A percentile compares a stretch with the other conserved stretches of the same genome.
phyloP scores from a whole-genome alignment of 2,113 vertebrate species.

The Zapornia atra region DNA sequence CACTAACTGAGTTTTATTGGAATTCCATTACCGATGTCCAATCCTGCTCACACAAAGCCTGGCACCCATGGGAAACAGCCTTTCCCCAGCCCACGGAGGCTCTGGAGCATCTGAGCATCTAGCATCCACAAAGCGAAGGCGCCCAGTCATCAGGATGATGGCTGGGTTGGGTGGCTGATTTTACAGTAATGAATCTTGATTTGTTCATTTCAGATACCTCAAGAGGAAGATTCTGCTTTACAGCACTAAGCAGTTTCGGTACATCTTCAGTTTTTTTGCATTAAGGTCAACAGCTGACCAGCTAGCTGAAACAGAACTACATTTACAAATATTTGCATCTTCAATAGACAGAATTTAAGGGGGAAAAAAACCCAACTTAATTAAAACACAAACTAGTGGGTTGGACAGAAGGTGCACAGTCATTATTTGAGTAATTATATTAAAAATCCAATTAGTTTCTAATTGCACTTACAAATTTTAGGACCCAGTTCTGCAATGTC shows the following conservation, averaged over 20 bases:
- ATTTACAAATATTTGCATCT: conserved; percentile 22
- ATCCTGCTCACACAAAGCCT: not conserved
- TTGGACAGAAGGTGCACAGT: conserved; percentile 25
- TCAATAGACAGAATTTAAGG: not conserved
- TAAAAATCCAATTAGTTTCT: conserved; percentile 19
- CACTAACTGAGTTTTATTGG: conserved; percentile 31
- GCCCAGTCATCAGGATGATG: accelerated
- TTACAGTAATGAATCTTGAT: not conserved
- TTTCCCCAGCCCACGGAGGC: not conserved
- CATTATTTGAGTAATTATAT: conserved; percentile 50
- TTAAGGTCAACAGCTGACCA: not conserved
- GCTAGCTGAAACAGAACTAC: not conserved
- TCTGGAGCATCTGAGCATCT: not conserved
- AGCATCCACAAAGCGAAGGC: accelerated
- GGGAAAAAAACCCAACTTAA: not conserved
- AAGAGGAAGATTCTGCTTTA: not conserved
- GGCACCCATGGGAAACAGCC: accelerated
- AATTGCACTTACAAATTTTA: conserved; percentile 57
- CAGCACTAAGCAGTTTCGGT: not conserved
- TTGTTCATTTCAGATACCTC: not conserved
- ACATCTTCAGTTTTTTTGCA: not conserved
- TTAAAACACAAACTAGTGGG: conserved; percentile 32
- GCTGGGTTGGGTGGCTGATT: not conserved
- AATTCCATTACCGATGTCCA: conserved; percentile 36
- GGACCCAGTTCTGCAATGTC: not conserved